A percentile compares a stretch with the other conserved stretches of the same genome.
These are phyloP conservation scores for Zaprionus nigranus DNA, from an alignment of 1,140 invertebrate genomes.

Conservation along the genomic window DNA sequence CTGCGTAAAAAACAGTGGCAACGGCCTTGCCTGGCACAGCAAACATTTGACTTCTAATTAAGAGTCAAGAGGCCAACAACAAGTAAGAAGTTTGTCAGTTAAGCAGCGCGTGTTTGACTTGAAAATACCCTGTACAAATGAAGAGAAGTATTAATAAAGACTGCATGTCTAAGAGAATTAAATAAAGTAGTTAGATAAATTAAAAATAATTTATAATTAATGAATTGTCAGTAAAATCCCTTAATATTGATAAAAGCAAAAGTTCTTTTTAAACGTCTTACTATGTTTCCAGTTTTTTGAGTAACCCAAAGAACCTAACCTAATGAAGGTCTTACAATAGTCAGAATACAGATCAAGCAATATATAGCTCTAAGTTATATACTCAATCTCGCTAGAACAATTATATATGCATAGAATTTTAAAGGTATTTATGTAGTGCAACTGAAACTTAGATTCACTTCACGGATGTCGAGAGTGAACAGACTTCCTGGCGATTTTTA, in stretches of 20 bases:
- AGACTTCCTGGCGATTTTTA: slow-evolving; percentile 1
- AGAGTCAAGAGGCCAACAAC: slow-evolving; percentile 44
- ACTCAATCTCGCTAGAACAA: no score
- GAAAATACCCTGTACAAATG: background rate
- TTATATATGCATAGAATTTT: background rate
- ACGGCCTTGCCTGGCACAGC: slow-evolving; percentile 63
- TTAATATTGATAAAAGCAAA: no score
- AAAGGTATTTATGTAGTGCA: background rate
- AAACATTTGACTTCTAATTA: slow-evolving; percentile 80
- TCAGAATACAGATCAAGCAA: background rate
- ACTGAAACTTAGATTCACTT: background rate
- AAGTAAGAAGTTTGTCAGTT: background rate
- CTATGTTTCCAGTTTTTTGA: background rate
- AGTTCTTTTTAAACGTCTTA: no score
- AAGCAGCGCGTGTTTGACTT: background rate
- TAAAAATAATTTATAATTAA: background rate
- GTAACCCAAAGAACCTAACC: background rate
- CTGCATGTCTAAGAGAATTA: background rate
- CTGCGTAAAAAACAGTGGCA: slow-evolving; percentile 59
- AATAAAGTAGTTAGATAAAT: background rate
- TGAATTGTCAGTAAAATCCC: no score
- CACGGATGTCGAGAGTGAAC: background rate
- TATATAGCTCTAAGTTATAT: background rate
- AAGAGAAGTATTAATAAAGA: background rate
- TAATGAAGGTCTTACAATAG: no score